Percentiles rank a stretch among this genome's conserved stretches.
Evolutionary conservation across 1,140 invertebrate species (phyloP).

Genomic region (Drosophila kohkoa): DNA sequence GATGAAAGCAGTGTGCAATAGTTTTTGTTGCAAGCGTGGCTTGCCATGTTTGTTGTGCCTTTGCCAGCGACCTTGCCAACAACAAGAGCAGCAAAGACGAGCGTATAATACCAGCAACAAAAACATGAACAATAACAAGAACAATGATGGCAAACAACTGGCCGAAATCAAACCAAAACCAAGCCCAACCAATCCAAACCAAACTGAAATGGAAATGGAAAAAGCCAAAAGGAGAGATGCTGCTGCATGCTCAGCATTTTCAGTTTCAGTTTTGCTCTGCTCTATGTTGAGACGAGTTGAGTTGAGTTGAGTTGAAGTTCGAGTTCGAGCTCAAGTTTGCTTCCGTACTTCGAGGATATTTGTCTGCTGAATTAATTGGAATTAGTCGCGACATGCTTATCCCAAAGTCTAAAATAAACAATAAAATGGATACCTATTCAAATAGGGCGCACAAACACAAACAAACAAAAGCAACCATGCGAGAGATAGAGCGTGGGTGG

Average conservation of each 20-base stretch:
- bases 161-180: constrained; percentile 54
- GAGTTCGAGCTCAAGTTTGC: constrained; percentile 44
- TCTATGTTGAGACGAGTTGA: constrained; percentile 15
- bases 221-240: constrained; percentile 33
- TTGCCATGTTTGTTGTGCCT: constrained; percentile 56
- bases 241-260: constrained; percentile 70
- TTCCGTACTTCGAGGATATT: constrained; percentile 78
- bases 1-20: constrained; percentile 47
- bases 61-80: constrained; percentile 72
- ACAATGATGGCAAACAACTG: constrained; percentile 65
- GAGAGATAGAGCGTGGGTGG: constrained; percentile 2
- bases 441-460: constrained; percentile 64
- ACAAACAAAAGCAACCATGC: constrained; percentile 20
- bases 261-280: constrained; percentile 4
- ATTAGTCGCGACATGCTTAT: constrained; percentile 83
- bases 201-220: constrained; percentile 53
- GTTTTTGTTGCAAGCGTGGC: constrained; percentile 31
- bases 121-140: constrained; percentile 44
- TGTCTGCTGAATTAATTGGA: constrained; percentile 83
- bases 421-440: constrained; percentile 83
- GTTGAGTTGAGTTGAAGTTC: constrained; percentile 33
- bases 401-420: constrained; percentile 83
- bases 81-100: constrained; percentile 43
- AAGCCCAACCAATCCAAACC: constrained; percentile 1
- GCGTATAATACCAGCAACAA: background rate